Base-by-base conservation (phyloP, 2,113 vertebrate species). In the Chloropsis cyanopogon region DNA sequence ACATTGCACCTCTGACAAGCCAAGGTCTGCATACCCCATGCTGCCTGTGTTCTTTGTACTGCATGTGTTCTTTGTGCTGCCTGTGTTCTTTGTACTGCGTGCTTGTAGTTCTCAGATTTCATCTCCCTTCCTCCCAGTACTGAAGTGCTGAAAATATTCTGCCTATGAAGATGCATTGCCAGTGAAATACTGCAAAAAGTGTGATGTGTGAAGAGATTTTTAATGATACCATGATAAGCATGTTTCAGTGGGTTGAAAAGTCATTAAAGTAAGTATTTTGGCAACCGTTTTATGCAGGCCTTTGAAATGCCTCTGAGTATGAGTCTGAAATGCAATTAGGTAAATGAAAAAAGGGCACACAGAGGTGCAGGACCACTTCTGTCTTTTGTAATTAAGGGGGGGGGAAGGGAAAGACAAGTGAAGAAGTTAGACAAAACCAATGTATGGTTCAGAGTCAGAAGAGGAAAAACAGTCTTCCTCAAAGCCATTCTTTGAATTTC, bases 81-180 rank as follows among this genome's bases (percentile, higher is more conserved):
- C 57, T 6, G 0, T 54, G 26, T 61, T 33, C 76, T 85, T 86
- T 0, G 0, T 52, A 10, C 29, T 33, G 12, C 1, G 0, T 31
- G 5, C 68, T 46, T 69, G 23, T 11, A n/a, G 5, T 72, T 88
- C 54, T 69, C 20, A 6, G 29, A 17, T 57, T 78, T 82, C 41
- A 64, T 80, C 44, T 72, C 26, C 11, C 10, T 23, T 76, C 14
- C 20, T 69, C 33, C n/a, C 14, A 60, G 0, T 86, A 49, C 14
- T 31, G 24, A 53, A 39, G 12, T 57, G 26, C n/a, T 44, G 56
- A 84, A 94, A 82, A 52, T 56, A 19, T 1, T 13, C 44, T 60
- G 6, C n/a, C 31, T 37, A 2, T 70, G 35, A 73, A 50, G 39
- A 49, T 59, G 37, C 0, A 1, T 25, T 90, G 25, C 29, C 15